Base-by-base conservation (phyloP, 2,888 invertebrate genomes). In the Tromatobia lineatoria region DNA sequence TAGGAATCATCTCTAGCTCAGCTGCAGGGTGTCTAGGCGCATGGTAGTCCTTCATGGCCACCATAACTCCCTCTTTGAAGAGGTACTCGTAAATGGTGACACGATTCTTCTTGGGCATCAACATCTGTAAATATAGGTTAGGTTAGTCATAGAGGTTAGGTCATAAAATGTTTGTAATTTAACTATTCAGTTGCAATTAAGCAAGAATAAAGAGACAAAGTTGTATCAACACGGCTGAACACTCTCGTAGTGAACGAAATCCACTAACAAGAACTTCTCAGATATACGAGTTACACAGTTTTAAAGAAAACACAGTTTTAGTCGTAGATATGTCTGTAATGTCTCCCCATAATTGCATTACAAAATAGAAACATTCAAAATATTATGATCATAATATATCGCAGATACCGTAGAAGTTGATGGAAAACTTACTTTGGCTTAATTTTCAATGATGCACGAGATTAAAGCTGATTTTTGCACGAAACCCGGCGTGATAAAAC, bases 71-170 rank as follows among this genome's bases (percentile, higher is more conserved):
- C 95, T 99, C 99, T 94, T 99, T 99, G 94, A 99, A 99, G 91
- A 99, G 96, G 95, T 98, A 98, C 94, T 99, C 99, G 94, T 98
- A 99, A 94, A 99, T 99, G 90, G 98, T 95, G 90, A 98, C 97
- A 93, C 99, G 97, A 94, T 99, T 98, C 95, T 98, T 98, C 96
- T 99, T 99, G 92, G 99, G 99, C 99, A 99, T 99, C 98, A 99
- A 99, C 99, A 99, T 99, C 87, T 87, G 80, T n/a, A 69, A 64
- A 73, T 4, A 15, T 18, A 10, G 64, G 64, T 64, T 64, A 64
- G 42, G 38, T 42, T 42, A 18, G 42, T 42, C 25, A 11, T 10
- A 38, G 18, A 64, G 23, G 67, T 61, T 47, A 45, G 42, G 8
- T 20, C 11, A 61, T 66, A n/a, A 7, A 4, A 38, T 11, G 25